Base-by-base conservation (phyloP, 2,888 invertebrate species). In the Drosophila kambysellisi region DNA sequence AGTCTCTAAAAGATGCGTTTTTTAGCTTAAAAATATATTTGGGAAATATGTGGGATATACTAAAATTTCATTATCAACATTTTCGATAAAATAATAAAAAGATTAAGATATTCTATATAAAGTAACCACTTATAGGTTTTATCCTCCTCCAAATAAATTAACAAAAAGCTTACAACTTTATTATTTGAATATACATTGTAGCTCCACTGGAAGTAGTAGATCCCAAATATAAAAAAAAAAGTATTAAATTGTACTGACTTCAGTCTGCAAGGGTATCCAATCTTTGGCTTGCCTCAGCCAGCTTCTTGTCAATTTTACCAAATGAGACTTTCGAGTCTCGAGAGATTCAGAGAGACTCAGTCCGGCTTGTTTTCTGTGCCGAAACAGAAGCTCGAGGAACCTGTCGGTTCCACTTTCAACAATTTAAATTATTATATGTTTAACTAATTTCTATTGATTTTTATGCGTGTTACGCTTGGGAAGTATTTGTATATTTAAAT, bases 321-420 rank as follows among this genome's bases (percentile, higher is more conserved):
- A 25, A 15, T 46, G 25, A 8, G 46, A 46, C 46, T 46, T 25
- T 46, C 46, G 46, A 46, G 15, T 25, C 46, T 25, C 5, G 29
- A 79, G 76, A 70, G 70, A 70, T 53, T 54, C 33, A 46, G 37
- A 25, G 25, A 25, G 25, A 25, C 25, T 25, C 25, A 3, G 29
- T 56, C 41, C 46, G 37, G 56, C 64, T 56, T 50, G 53, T 51
- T 77, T 52, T 52, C 43, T 43, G 50, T 50, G 20, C 63, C 35
- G 58, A 87, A 79, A 88, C 88, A 89, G 86, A 80, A 88, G 90
- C 89, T 86, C 74, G 76, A 50, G 68, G 57, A 81, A 79, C 80
- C 74, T 87, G 89, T 85, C 88, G 71, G 81, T 88, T 87, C 88
- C 89, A 89, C 89, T 87, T 87, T 82, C 74, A 65, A 60, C 70